Percentiles rank a stretch among this genome's conserved stretches.
Evolutionary conservation across 2,888 invertebrate genomes (phyloP).

Genomic region (Ophioninae sp.): DNA sequence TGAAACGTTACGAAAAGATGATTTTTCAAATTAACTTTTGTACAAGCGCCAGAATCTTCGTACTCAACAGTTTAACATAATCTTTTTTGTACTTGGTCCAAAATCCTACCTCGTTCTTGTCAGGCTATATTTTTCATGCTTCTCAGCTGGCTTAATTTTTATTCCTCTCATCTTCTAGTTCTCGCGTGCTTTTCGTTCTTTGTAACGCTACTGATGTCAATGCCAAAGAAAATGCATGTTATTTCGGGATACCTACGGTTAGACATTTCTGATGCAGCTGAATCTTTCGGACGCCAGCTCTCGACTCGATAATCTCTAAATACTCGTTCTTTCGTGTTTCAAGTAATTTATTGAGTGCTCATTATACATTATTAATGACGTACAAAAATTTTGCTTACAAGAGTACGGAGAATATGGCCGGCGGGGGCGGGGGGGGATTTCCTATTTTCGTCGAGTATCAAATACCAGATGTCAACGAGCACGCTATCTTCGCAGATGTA

Average conservation of each 20-base stretch:
- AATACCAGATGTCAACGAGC: not conserved
- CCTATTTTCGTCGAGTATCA: not conserved
- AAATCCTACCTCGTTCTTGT: no score
- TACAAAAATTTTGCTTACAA: conserved; percentile 6
- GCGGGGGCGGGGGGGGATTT: not conserved
- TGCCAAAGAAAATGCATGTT: not conserved
- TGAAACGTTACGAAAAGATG: no score
- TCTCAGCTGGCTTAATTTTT: not conserved
- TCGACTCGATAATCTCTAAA: not conserved
- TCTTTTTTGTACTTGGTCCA: no score
- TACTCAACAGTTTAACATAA: no score
- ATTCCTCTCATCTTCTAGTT: not conserved
- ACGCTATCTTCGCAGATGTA: not conserved
- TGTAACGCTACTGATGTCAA: not conserved
- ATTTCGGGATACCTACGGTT: not conserved
- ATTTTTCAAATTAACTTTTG: no score
- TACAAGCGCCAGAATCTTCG: no score
- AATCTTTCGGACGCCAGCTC: not conserved
- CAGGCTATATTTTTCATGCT: not conserved
- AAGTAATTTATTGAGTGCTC: conserved; percentile 3
- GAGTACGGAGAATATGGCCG: not conserved
- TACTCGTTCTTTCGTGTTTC: not conserved
- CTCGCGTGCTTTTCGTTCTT: not conserved
- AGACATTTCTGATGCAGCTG: not conserved
- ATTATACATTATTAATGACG: not conserved